A percentile compares a stretch with the other conserved stretches of the same genome.
Evolutionary conservation across 2,888 invertebrate genomes (phyloP).

Genomic region (Pyralis farinalis): DNA sequence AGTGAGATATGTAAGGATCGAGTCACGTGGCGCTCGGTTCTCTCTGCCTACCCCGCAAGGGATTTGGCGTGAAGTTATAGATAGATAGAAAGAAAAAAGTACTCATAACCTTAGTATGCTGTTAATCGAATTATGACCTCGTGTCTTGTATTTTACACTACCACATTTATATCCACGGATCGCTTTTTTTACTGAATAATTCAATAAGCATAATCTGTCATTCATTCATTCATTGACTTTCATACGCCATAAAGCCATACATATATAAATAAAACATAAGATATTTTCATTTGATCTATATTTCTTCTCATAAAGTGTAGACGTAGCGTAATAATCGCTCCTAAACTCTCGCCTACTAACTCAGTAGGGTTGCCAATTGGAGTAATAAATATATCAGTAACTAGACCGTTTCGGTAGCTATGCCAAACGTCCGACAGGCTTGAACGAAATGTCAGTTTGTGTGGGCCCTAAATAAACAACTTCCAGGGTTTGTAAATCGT

Average conservation of each 20-base stretch:
- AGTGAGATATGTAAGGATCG: too few relatives aligned
- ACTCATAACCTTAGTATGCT: too few relatives aligned
- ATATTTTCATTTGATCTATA: slow-evolving; percentile 4
- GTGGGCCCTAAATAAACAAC: background rate
- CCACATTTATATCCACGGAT: background rate
- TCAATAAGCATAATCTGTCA: background rate
- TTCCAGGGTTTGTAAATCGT: background rate
- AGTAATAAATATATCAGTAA: slow-evolving; percentile 5
- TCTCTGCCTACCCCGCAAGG: too few relatives aligned
- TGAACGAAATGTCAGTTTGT: slow-evolving; percentile 4
- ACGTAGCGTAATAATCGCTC: slow-evolving; percentile 6
- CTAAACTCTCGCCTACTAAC: slow-evolving; percentile 19
- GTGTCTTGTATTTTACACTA: too few relatives aligned
- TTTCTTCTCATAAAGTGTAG: slow-evolving; percentile 1
- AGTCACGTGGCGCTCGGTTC: too few relatives aligned
- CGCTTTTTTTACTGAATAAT: background rate
- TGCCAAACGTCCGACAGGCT: slow-evolving; percentile 6
- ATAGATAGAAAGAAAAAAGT: too few relatives aligned
- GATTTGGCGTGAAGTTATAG: too few relatives aligned
- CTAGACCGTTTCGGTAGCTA: slow-evolving; percentile 1
- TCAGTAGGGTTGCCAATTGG: slow-evolving; percentile 6
- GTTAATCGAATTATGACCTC: too few relatives aligned
- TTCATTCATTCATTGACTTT: background rate
- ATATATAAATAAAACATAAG: background rate
- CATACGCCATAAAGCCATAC: background rate